Evolutionary conservation across 2,888 invertebrate species (phyloP), one percentile per base, ranked within the genome.

Genomic region (Sphaerophoria rueppellii): DNA sequence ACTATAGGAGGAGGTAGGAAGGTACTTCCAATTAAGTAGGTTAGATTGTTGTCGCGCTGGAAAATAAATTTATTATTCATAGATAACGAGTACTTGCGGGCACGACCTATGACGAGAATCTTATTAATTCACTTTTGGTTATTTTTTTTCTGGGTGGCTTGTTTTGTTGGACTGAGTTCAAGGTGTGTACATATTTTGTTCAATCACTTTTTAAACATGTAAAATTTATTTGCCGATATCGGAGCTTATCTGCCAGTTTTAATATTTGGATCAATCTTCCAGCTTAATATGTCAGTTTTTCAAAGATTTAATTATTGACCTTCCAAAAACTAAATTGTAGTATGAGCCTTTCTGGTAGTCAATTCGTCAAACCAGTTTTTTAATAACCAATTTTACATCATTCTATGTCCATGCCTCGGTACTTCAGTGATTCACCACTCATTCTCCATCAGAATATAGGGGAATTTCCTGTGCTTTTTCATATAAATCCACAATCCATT

Each of bases 31-130:
- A 46, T 46, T 52, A 63, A 58, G 37, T 57, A 43, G 71, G 70
- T 71, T 61, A 72, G 81, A 76, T 76, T 35, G 61, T 69, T 76
- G 72, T 76, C 76, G 37, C 60, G 16, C 11, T 24, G 60, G 60
- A 60, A 60, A 61, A 61, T 50, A 48, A 69, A 72, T 61, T 69
- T 82, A 65, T 72, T 69, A 72, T 76, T 76, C 55, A 72, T 72
- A 55, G 54, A 60, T 48, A 34, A 58, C 43, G 9, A 4, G 43
- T 43, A 40, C 40, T 65, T 14, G 54, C 9, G 40, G 52, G 72
- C 63, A 78, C 65, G 74, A 70, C 74, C 35, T 48, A 74, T 58
- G 58, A 50, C 50, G 71, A 50, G 65, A 14, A 46, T 16, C 61
- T 48, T 24, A 24, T 52, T 61, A 37, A 74, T 80, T 80, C 37